Base-by-base conservation (phyloP, 2,113 vertebrate genomes). In the Phainopepla nitens region DNA sequence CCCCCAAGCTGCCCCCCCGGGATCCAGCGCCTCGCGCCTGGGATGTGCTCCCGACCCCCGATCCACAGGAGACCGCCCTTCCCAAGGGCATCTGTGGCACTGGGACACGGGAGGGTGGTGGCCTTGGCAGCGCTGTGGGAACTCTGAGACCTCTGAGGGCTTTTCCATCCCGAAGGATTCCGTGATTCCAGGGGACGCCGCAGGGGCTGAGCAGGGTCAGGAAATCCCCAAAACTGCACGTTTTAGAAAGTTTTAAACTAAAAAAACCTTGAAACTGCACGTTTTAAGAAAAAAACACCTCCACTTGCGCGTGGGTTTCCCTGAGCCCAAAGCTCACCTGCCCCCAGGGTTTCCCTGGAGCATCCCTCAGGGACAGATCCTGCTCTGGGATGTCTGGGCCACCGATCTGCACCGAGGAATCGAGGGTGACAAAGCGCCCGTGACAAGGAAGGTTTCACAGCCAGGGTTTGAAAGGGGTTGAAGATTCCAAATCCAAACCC, bases 351-450 rank as follows among this genome's bases (percentile, higher is more conserved):
- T 14, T 3, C 50, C 78, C 65, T 7, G 47, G 25, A 47, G 47
- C 54, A 7, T 25, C 71, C 42, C 2, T 8, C 9, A 3, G 1
- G 36, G 24, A 20, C 29, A 9, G 7, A 15, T 19, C 18, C 86
- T 8, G 72, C 53, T 4, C 53, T 1, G 4, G 4, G 28, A 6
- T 5, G 15, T 7, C 39, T 7, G 9, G 21, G 44, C 7, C 41
- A 17, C 1, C 1, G 3, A 29, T 5, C 9, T 11, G 11, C 23
- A 2, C 2, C 0, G 3, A 41, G 41, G 3, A 6, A 33, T 0
- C 7, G 2, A 22, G 4, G 28, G 33, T 3, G 68, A 28, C 22
- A 23, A 61, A 20, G 39, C 12, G 12, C 5, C 50, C 15, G 21
- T 4, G 25, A 5, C 25, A 9, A 41, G 62, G 42, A 13, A 21